phyloP scores from a whole-genome alignment of 2,113 vertebrate species.

The Erinaceus europaeus region DNA sequence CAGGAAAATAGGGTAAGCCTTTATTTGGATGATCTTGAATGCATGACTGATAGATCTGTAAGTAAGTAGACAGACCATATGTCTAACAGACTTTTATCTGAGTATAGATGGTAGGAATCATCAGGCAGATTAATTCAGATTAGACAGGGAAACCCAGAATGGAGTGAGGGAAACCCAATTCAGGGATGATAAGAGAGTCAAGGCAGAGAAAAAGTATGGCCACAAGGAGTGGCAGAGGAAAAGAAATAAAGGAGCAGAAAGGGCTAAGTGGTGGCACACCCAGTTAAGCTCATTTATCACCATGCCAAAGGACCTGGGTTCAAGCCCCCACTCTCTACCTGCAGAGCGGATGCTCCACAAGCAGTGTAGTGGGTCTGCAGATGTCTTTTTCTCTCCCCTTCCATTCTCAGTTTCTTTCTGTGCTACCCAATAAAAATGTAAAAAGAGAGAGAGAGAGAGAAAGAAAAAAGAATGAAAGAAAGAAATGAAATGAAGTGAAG shows the following conservation, averaged over 20 bases:
- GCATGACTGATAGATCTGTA: background rate
- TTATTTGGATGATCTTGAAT: background rate
- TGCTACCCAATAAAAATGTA: no score
- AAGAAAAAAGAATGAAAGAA: no score
- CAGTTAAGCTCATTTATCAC: no score
- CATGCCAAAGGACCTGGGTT: no score
- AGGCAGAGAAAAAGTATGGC: background rate
- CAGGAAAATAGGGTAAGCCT: background rate
- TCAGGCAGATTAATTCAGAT: background rate
- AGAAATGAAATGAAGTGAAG: no score
- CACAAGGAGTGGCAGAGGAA: background rate
- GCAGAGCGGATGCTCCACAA: no score
- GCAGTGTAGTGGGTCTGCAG: no score
- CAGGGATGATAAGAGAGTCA: background rate
- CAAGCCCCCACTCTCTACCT: no score
- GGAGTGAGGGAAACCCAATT: background rate
- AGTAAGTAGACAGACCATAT: background rate
- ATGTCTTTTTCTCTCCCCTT: no score
- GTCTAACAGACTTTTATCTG: background rate
- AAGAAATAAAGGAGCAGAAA: background rate
- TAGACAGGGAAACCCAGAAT: background rate
- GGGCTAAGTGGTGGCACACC: no score
- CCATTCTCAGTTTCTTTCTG: no score
- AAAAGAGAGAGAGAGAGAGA: no score
- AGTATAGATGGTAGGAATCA: background rate